Percentiles rank a stretch among this genome's conserved stretches.
phyloP scores from a whole-genome alignment of 2,113 vertebrate genomes.

The Passer domesticus region DNA sequence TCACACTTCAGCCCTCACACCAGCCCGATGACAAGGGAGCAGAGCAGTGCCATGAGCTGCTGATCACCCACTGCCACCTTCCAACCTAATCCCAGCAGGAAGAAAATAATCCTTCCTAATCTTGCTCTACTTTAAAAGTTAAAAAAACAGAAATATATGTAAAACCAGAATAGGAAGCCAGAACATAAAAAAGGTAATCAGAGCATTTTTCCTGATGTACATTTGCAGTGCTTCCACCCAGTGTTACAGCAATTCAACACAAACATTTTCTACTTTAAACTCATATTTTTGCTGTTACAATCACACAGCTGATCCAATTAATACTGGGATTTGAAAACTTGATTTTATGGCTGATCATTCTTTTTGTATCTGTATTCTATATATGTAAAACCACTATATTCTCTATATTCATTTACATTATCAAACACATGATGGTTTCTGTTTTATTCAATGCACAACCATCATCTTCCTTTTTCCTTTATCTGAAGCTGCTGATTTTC shows the following conservation, averaged over 20 bases:
- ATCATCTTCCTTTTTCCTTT: not conserved
- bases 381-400: too few relatives aligned
- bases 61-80: not conserved
- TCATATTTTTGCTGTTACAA: not conserved
- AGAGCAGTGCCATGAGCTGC: not conserved
- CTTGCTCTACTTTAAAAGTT: not conserved
- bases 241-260: not conserved
- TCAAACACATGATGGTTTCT: not conserved
- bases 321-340: not conserved
- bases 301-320: not conserved
- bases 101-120: not conserved
- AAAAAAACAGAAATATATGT: not conserved
- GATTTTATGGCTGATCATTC: not conserved
- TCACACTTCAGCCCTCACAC: not conserved
- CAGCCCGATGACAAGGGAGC: not conserved
- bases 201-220: not conserved
- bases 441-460: not conserved
- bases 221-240: not conserved
- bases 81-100: not conserved
- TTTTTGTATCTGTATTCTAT: not conserved
- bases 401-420: not conserved
- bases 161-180: not conserved
- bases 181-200: not conserved
- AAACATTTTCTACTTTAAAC: not conserved
- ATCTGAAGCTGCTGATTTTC: not conserved